Conservation (phyloP, 2,113 vertebrate genomes). For the Trogon melanurus region DNA sequence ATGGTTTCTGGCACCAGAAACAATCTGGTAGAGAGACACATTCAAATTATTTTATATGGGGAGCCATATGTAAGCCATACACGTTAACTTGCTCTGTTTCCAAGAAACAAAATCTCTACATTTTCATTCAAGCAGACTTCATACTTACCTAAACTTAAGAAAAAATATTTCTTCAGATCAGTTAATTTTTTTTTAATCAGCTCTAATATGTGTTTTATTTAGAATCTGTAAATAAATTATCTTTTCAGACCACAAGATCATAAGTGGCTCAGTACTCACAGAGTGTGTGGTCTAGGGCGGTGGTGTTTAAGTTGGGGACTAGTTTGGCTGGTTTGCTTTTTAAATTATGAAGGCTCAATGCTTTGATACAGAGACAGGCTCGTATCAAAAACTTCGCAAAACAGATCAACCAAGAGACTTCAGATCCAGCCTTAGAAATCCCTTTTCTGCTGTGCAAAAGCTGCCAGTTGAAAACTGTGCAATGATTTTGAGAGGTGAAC, state of each 20-base stretch:
- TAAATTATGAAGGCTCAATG: neutral
- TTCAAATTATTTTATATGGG: neutral
- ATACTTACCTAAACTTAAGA: neutral
- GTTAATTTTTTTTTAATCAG: neutral
- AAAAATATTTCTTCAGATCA: neutral
- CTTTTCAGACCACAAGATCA: neutral
- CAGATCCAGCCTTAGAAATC: neutral
- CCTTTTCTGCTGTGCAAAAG: neutral
- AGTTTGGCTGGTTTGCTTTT: neutral
- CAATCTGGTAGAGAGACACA: neutral
- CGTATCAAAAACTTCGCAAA: neutral
- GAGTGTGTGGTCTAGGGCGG: accelerated
- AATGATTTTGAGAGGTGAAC: neutral
- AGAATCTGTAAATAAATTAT: neutral
- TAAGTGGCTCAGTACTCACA: neutral
- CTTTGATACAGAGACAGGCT: neutral
- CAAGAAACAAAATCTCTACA: neutral
- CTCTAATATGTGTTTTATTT: neutral
- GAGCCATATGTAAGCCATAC: neutral
- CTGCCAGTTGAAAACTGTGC: neutral
- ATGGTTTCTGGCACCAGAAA: neutral
- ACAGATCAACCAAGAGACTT: neutral
- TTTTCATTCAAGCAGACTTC: neutral
- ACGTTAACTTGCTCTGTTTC: neutral
- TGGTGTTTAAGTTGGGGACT: neutral